Base-by-base conservation (phyloP, 2,797 vertebrate species). In the Phataginus tricuspis region DNA sequence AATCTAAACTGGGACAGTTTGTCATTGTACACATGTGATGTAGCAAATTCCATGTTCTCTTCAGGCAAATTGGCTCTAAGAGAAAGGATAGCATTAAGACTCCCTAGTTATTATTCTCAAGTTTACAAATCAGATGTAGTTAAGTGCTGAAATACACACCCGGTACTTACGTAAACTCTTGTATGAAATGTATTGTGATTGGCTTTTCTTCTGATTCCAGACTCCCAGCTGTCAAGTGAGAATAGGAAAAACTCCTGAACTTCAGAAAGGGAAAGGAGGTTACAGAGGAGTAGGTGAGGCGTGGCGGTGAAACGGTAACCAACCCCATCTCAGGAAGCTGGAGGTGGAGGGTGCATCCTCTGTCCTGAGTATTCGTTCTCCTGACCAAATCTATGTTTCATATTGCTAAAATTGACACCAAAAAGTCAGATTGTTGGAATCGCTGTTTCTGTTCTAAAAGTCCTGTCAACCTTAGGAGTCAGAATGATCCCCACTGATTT, bases 341-440 rank as follows among this genome's bases (percentile, higher is more conserved):
- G 11, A 59, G 4, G 4, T 23, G 1, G 2, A 18, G 27, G 8
- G 0, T 15, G 4, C 12, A 10, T 16, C 4, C 18, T 80, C 8
- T 66, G 7, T 4, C 18, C 16, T 25, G 29, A 37, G 2, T 29
- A 23, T 84, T 37, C 2, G 42, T 61, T 79, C 3, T 19, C 19
- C 51, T 45, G 55, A 51, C 27, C 5, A 49, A 51, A 59, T 14
- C 34, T 37, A 0, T 61, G 29, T 15, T 2, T 16, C 31, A 39
- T 31, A 29, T 14, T 61, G 27, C 23, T 80, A 49, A 82, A 61
- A 93, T 57, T 51, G 69, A 15, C 5, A 71, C 45, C 68, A 85
- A n/a, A 27, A 34, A 80, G 14, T 13, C 18, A 59, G 51, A 0
- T 4, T 69, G 86, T n/a, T 72, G 34, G 68, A 75, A 75, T 25